phyloP scores from a whole-genome alignment of 2,113 vertebrate genomes.

The Nansenia antarctica region DNA sequence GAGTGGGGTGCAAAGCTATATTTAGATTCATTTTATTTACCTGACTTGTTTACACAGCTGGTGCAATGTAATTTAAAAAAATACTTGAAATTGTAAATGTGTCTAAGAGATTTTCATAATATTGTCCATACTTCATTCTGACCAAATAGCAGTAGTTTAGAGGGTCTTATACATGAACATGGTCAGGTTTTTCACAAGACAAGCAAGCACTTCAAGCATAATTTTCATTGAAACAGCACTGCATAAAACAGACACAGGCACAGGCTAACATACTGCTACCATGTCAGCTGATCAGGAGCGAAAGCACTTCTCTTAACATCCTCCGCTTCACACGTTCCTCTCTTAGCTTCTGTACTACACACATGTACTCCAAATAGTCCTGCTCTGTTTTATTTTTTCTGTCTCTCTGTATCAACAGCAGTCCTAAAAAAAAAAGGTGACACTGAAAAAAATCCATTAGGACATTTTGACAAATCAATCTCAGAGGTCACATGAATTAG shows the following conservation, averaged over 20 bases:
- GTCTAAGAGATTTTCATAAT: constrained; percentile 30
- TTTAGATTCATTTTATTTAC: constrained; percentile 13
- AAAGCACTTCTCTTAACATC: constrained; percentile 51
- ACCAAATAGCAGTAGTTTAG: constrained; percentile 34
- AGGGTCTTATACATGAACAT: constrained; percentile 53
- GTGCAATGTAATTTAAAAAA: constrained; percentile 33
- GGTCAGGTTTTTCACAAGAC: constrained; percentile 62
- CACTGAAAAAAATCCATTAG: constrained; percentile 12
- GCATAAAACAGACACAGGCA: constrained; percentile 29
- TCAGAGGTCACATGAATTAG: neutral
- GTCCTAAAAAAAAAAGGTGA: neutral
- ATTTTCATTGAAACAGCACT: constrained; percentile 66
- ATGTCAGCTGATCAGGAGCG: constrained; percentile 53
- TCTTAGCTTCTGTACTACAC: constrained; percentile 12
- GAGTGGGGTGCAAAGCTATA: neutral
- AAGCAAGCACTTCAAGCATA: constrained; percentile 49
- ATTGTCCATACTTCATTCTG: constrained; percentile 46
- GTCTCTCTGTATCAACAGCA: neutral
- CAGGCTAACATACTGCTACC: constrained; percentile 58
- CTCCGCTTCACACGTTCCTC: constrained; percentile 42
- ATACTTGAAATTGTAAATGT: constrained; percentile 33
- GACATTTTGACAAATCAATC: constrained; percentile 9
- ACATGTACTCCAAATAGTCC: constrained; percentile 32
- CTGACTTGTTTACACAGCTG: neutral
- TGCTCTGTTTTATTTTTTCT: constrained; percentile 7